phyloP scores from a whole-genome alignment of 2,888 invertebrate species.

The Ypsolopha sequella region DNA sequence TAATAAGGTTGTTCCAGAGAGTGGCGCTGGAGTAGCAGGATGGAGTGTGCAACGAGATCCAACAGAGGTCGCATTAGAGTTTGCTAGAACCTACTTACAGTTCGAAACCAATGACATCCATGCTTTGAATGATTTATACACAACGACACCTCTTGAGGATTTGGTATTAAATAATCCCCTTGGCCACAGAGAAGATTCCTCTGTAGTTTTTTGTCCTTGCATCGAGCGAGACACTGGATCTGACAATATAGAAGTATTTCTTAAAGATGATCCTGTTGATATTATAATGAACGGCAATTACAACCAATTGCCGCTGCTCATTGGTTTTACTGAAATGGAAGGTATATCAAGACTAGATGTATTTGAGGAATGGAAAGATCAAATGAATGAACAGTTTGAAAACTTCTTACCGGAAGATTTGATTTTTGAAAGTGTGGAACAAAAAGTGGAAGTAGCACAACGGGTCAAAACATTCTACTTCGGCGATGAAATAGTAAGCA shows the following conservation, averaged over 20 bases:
- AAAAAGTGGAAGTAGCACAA: constrained; percentile 2
- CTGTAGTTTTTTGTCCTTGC: constrained; percentile 6
- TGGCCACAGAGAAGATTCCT: constrained; percentile 4
- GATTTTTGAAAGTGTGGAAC: neutral
- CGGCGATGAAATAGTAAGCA: neutral
- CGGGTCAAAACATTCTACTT: no score
- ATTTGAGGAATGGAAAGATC: no score
- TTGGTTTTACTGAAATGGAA: no score
- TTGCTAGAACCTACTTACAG: no score
- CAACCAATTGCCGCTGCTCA: constrained; percentile 6
- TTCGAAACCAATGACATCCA: no score
- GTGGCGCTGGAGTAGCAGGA: constrained; percentile 23
- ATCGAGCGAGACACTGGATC: no score
- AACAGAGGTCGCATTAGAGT: no score
- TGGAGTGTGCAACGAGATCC: constrained; percentile 32
- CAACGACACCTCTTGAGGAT: no score
- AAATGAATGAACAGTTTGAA: constrained; percentile 7
- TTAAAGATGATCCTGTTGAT: constrained; percentile 3
- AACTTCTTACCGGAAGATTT: neutral
- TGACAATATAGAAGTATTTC: no score
- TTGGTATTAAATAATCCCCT: constrained; percentile 2
- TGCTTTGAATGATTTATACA: no score
- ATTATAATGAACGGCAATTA: constrained; percentile 5
- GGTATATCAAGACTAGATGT: no score
- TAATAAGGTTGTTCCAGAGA: constrained; percentile 34